Percentiles rank a stretch among this genome's conserved stretches.
phyloP scores from a whole-genome alignment of 2,113 vertebrate species.

The Passer domesticus region DNA sequence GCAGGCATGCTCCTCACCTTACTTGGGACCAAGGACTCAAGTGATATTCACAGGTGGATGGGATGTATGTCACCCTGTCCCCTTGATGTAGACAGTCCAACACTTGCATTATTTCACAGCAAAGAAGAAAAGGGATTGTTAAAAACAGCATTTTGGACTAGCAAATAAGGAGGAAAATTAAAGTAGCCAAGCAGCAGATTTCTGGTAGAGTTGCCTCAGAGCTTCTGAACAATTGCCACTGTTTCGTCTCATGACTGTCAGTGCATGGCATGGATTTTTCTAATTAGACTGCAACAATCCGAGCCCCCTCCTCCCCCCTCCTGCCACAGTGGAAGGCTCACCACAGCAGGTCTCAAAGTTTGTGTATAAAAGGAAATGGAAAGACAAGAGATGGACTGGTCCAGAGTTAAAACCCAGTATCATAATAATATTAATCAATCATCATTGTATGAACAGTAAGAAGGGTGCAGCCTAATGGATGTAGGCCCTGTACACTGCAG shows the following conservation, averaged over 20 bases:
- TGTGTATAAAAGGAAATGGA: conserved; percentile 77
- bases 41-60: conserved; percentile 2
- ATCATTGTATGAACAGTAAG: conserved; percentile 70
- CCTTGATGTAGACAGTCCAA: conserved; percentile 24
- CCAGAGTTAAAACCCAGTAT: conserved; percentile 80
- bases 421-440: conserved; percentile 73
- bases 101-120: conserved; percentile 32
- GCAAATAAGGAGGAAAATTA: conserved; percentile 52
- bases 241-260: conserved; percentile 64
- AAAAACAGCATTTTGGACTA: conserved; percentile 55
- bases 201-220: conserved; percentile 52
- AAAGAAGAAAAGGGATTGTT: conserved; percentile 57
- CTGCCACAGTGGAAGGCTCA: conserved; percentile 59
- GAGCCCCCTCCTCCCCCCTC: conserved; percentile 58
- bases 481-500: conserved; percentile 98
- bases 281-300: conserved; percentile 51
- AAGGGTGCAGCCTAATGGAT: conserved; percentile 87
- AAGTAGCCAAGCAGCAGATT: conserved; percentile 75
- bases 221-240: conserved; percentile 50
- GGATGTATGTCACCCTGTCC: conserved; percentile 27
- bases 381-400: conserved; percentile 79
- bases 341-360: conserved; percentile 73
- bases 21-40: conserved; percentile 3
- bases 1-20: conserved; percentile 34
- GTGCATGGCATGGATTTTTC: conserved; percentile 55